These are phyloP conservation scores for Haliclona indistincta DNA, from an alignment of 37 sponge, comb jelly and placozoan species.

Conservation along the genomic window DNA sequence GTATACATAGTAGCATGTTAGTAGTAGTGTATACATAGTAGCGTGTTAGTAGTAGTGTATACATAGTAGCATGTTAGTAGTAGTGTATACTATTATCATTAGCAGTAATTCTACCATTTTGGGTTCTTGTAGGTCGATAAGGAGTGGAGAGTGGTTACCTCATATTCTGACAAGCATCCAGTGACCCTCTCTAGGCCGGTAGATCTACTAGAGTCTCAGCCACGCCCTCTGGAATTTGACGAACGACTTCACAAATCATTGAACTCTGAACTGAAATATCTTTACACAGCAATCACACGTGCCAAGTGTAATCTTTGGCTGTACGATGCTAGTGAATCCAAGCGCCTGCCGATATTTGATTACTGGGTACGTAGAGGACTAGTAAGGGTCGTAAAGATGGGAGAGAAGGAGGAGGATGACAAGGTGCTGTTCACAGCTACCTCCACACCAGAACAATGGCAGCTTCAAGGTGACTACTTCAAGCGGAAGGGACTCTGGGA, in stretches of 20 bases:
- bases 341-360: slow-evolving; percentile 64
- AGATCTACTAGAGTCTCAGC: neutral
- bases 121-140: neutral
- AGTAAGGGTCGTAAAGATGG: neutral
- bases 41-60: too few relatives aligned
- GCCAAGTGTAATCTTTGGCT: slow-evolving; percentile 88
- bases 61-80: too few relatives aligned
- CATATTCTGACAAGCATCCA: slow-evolving; percentile 3
- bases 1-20: too few relatives aligned
- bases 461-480: slow-evolving; percentile 48
- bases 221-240: slow-evolving; percentile 60
- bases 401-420: slow-evolving; percentile 18
- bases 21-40: too few relatives aligned
- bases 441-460: slow-evolving; percentile 51
- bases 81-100: too few relatives aligned
- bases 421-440: slow-evolving; percentile 20
- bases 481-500: slow-evolving; percentile 30
- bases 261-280: slow-evolving; percentile 84
- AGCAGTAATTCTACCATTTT: neutral
- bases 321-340: slow-evolving; percentile 55
- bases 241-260: slow-evolving; percentile 63
- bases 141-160: slow-evolving; percentile 15
- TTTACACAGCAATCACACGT: slow-evolving; percentile 87
- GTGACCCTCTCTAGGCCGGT: neutral
- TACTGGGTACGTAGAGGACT: slow-evolving; percentile 48